Conservation (phyloP, 2,888 invertebrate genomes). For the Eucera pruinosa region DNA sequence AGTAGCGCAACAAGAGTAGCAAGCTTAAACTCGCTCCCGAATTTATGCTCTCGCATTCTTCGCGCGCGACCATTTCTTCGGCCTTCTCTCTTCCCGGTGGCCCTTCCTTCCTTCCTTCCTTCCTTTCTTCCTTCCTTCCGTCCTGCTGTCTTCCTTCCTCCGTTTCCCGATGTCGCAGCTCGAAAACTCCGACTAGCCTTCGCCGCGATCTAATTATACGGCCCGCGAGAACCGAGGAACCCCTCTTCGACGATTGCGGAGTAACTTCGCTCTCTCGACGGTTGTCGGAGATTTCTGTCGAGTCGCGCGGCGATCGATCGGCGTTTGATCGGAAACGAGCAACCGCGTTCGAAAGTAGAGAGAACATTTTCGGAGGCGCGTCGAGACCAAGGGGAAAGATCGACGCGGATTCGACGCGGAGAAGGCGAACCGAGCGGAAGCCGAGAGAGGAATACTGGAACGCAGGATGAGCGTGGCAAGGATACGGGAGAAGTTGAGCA, state of each 20-base stretch:
- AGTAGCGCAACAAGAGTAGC: conserved; percentile 26
- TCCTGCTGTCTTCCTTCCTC: no score
- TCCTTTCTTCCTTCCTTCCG: no score
- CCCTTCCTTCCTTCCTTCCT: not conserved
- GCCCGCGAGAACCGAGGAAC: not conserved
- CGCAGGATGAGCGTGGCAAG: conserved; percentile 20
- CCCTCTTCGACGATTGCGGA: no score
- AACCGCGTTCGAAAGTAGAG: not conserved
- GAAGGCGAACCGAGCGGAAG: not conserved
- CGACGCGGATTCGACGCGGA: no score
- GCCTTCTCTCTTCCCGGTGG: not conserved
- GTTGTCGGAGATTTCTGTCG: no score
- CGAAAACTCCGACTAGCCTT: conserved; percentile 15
- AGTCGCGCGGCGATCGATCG: no score
- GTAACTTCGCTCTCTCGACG: no score
- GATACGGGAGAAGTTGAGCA: not conserved
- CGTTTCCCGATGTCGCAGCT: conserved; percentile 1
- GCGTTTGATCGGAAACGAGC: no score
- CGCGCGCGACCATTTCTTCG: conserved; percentile 23
- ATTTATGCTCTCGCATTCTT: conserved; percentile 36
- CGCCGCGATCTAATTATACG: conserved; percentile 46
- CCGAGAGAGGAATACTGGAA: not conserved
- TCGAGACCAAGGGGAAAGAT: no score
- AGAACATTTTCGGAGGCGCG: no score
- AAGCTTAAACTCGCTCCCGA: conserved; percentile 23